phyloP scores from a whole-genome alignment of 2,888 invertebrate genomes.

The Drosophila atripex region DNA sequence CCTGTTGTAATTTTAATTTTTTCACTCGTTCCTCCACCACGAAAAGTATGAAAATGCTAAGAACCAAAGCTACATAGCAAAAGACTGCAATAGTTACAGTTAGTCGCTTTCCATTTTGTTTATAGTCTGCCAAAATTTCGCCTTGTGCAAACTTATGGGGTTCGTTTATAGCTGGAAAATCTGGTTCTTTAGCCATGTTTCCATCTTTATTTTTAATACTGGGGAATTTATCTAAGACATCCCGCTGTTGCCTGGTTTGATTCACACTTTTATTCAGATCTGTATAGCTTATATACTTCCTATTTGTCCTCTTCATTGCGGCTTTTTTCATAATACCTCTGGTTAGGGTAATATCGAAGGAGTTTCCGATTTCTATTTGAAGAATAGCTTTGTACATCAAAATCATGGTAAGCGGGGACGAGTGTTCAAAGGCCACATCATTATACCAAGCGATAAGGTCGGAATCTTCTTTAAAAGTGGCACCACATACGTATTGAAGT shows the following conservation, averaged over 20 bases:
- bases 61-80: conserved; percentile 3
- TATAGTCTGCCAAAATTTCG: not conserved
- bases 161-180: not conserved
- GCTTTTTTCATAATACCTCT: not conserved
- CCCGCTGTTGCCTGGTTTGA: conserved; percentile 8
- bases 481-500: not conserved
- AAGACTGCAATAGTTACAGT: not conserved
- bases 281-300: too few relatives aligned
- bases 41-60: conserved; percentile 85
- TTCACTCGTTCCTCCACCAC: conserved; percentile 86
- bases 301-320: not conserved
- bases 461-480: not conserved
- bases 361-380: not conserved
- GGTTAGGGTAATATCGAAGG: not conserved
- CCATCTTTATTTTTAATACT: too few relatives aligned
- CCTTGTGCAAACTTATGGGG: not conserved
- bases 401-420: conserved; percentile 25
- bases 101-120: conserved; percentile 26
- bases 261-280: too few relatives aligned
- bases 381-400: conserved; percentile 36
- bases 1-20: conserved; percentile 89
- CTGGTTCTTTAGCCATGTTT: not conserved
- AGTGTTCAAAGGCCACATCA: not conserved
- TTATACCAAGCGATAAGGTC: conserved; percentile 1
- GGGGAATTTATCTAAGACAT: not conserved